These are phyloP conservation scores for Lepus europaeus DNA, from an alignment of 2,113 vertebrate species.

Conservation along the genomic window DNA sequence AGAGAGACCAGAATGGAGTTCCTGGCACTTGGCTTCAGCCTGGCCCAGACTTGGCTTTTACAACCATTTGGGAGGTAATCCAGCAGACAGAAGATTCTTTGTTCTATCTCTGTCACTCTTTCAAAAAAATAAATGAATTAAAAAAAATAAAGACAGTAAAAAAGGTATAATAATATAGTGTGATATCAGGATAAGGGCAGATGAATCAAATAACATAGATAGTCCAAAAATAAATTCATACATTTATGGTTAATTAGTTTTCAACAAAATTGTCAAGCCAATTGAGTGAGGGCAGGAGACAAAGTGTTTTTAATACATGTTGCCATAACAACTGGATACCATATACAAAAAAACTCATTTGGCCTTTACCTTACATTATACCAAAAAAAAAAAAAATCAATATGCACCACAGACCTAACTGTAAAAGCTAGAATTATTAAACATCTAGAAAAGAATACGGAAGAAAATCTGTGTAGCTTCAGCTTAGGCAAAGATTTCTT, in stretches of 20 bases:
- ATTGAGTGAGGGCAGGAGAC: neutral
- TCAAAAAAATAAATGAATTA: no score
- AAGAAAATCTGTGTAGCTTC: neutral
- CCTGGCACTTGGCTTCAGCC: no score
- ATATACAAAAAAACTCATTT: neutral
- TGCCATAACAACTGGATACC: neutral
- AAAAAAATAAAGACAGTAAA: no score
- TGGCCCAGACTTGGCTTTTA: no score
- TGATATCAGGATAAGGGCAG: neutral
- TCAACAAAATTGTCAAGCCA: constrained; percentile 2
- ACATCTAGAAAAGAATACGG: neutral
- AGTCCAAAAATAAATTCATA: neutral
- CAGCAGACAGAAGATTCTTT: no score
- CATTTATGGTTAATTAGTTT: neutral
- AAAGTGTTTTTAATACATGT: neutral
- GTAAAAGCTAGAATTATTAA: neutral
- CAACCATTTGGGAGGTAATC: no score
- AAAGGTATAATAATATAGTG: neutral
- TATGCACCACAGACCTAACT: neutral
- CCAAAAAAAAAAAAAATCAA: neutral
- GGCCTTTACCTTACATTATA: neutral
- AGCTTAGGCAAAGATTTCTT: neutral
- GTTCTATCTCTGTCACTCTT: no score
- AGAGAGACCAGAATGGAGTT: no score
- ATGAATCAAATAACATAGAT: neutral